Evolutionary conservation across 92 coral and sea anemone species (phyloP).

Genomic region (Parazoanthus atlanticus): DNA sequence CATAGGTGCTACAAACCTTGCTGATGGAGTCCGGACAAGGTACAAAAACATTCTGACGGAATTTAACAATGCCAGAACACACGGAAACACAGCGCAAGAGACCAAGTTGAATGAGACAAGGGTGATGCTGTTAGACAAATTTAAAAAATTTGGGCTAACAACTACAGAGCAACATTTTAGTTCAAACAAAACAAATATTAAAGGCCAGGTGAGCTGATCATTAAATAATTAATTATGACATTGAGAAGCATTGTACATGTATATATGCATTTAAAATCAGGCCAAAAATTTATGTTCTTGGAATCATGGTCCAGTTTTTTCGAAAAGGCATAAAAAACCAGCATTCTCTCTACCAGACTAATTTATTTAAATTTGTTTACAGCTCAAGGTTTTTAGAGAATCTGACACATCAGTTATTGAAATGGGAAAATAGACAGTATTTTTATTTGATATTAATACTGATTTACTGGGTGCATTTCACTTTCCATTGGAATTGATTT

Average conservation of each 20-base stretch:
- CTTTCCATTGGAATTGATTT: too few species aligned
- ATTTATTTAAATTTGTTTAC: too few species aligned
- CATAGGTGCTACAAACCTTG: slow-evolving; percentile 22
- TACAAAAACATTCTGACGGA: slow-evolving; percentile 37
- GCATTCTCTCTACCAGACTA: too few species aligned
- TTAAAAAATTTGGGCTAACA: slow-evolving; percentile 54
- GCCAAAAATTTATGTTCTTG: too few species aligned
- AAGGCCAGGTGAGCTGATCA: slow-evolving; percentile 50
- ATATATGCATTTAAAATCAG: not conserved
- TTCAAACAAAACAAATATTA: slow-evolving; percentile 55
- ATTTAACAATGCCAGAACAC: slow-evolving; percentile 60
- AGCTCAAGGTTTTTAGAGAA: too few species aligned
- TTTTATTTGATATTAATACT: too few species aligned
- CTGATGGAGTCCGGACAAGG: slow-evolving; percentile 48
- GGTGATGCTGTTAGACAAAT: slow-evolving; percentile 50
- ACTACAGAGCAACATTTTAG: slow-evolving; percentile 56
- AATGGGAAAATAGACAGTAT: too few species aligned
- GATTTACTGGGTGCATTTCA: too few species aligned
- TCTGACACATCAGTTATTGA: too few species aligned
- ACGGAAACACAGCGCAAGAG: slow-evolving; percentile 13
- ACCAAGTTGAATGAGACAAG: slow-evolving; percentile 45
- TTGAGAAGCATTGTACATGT: not conserved
- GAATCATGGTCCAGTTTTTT: too few species aligned
- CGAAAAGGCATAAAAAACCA: too few species aligned
- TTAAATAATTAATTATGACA: too few species aligned